These are phyloP conservation scores for Mystacides longicornis DNA, from an alignment of 2,888 invertebrate species.

Conservation along the genomic window DNA sequence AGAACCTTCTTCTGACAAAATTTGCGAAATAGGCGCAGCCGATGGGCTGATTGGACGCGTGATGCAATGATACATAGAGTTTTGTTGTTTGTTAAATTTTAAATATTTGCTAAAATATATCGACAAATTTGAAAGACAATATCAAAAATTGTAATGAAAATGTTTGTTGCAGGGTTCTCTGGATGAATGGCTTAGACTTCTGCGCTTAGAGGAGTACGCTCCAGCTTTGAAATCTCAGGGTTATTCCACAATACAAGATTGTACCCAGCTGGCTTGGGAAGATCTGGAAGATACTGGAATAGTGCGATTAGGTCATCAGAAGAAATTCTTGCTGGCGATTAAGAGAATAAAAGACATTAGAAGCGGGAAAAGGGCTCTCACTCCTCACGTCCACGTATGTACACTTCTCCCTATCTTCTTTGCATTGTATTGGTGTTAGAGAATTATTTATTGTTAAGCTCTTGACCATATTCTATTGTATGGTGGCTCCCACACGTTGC, in stretches of 20 bases:
- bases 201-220: constrained; percentile 88
- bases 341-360: constrained; percentile 92
- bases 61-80: no score
- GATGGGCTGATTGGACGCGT: no score
- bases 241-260: constrained; percentile 88
- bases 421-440: background rate
- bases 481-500: no score
- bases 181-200: constrained; percentile 88
- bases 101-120: no score
- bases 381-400: constrained; percentile 29
- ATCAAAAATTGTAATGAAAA: no score
- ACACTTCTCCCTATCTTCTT: background rate
- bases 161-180: constrained; percentile 66
- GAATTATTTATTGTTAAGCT: background rate
- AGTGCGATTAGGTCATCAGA: constrained; percentile 92
- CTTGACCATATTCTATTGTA: no score
- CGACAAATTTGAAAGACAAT: no score
- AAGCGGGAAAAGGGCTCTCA: constrained; percentile 61
- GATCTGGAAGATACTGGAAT: constrained; percentile 97
- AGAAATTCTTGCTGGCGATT: constrained; percentile 94
- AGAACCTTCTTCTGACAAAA: no score
- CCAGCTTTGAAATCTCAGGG: constrained; percentile 86
- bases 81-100: no score
- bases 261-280: constrained; percentile 95
- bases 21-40: no score